Evolutionary conservation across 2,113 vertebrate genomes (phyloP).

Genomic region (Oreochromis tanganicae): DNA sequence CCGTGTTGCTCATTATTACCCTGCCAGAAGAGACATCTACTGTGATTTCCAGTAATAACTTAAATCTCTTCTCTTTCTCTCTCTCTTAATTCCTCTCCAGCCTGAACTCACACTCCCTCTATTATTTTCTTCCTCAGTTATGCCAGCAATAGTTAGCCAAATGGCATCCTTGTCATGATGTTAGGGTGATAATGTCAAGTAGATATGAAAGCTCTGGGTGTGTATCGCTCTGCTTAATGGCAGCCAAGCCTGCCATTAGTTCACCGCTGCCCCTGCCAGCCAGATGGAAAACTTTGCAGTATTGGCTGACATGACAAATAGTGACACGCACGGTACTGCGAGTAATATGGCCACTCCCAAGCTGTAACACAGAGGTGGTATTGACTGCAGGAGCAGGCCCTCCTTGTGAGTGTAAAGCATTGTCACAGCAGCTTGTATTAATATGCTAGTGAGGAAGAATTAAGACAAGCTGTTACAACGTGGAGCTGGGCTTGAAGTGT

Average conservation of each 20-base stretch:
- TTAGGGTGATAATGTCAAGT: constrained; percentile 56
- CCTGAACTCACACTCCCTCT: constrained; percentile 1
- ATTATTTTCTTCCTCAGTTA: constrained; percentile 27
- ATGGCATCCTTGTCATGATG: constrained; percentile 53
- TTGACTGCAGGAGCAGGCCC: background rate
- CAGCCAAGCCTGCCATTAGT: constrained; percentile 36
- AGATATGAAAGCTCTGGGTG: constrained; percentile 39
- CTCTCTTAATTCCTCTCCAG: constrained; percentile 12
- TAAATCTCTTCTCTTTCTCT: constrained; percentile 18
- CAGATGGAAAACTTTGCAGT: constrained; percentile 6
- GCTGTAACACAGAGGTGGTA: background rate
- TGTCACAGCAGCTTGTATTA: constrained; percentile 1
- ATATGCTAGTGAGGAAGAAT: constrained; percentile 25
- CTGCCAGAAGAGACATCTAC: constrained; percentile 2
- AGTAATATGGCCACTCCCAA: background rate
- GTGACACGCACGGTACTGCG: constrained; percentile 8
- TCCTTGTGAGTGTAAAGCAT: background rate
- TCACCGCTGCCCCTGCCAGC: constrained; percentile 6
- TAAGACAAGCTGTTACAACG: constrained; percentile 31
- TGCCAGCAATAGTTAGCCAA: constrained; percentile 47
- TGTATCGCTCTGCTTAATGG: constrained; percentile 47
- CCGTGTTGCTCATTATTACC: constrained; percentile 1
- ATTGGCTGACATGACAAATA: constrained; percentile 17
- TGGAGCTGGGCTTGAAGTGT: constrained; percentile 28
- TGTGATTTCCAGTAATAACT: constrained; percentile 26